A percentile compares a stretch with the other conserved stretches of the same genome.
Evolutionary conservation across 2,113 vertebrate genomes (phyloP).

Genomic region (Riparia riparia): DNA sequence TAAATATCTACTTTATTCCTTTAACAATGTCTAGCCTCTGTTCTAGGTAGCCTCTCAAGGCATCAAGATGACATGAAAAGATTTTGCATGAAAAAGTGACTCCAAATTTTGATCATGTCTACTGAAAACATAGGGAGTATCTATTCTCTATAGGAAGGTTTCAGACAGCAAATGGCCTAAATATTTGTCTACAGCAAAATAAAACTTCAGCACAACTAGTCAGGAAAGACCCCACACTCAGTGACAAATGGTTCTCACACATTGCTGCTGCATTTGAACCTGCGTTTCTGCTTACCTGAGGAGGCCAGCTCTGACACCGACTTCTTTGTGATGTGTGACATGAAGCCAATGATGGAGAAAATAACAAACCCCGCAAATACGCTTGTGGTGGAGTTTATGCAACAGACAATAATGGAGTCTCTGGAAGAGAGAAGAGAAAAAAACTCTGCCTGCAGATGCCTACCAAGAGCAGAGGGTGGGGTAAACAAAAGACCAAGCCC

Average conservation of each 20-base stretch:
- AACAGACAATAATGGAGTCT: slow-evolving; percentile 90
- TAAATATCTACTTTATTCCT: neutral
- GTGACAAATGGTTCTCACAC: neutral
- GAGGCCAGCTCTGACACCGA: slow-evolving; percentile 87
- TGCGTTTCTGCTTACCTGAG: slow-evolving; percentile 77
- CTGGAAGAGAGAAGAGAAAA: slow-evolving; percentile 60
- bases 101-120: neutral
- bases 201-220: neutral
- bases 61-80: neutral
- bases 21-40: neutral
- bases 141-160: neutral
- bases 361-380: slow-evolving; percentile 91
- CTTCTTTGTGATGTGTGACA: slow-evolving; percentile 90
- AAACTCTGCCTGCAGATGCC: neutral
- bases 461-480: neutral
- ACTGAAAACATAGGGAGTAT: neutral
- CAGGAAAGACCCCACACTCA: neutral
- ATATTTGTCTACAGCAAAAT: neutral
- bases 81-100: neutral
- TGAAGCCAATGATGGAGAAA: slow-evolving; percentile 93
- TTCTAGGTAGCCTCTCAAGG: neutral
- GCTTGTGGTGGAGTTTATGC: slow-evolving; percentile 90
- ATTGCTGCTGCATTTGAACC: neutral
- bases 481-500: neutral
- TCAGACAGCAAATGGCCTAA: neutral